Percentiles rank a stretch among this genome's conserved stretches.
Evolutionary conservation across 1,140 invertebrate species (phyloP).

Genomic region (Hyposmocoma kahamanoa): DNA sequence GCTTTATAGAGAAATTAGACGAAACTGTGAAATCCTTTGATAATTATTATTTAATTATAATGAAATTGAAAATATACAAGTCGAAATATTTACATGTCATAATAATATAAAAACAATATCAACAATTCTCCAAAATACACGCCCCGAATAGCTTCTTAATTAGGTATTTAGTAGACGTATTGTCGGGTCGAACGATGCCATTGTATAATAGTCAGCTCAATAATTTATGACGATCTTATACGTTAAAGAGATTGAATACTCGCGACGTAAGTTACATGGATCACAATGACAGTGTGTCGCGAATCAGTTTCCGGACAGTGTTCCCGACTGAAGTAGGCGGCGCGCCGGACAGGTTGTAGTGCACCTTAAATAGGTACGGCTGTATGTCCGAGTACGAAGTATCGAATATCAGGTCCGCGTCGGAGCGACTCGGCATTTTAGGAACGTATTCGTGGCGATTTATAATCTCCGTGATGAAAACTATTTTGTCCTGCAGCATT

Average conservation of each 20-base stretch:
- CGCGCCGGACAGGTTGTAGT: slow-evolving; percentile 83
- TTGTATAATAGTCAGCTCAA: too few relatives aligned
- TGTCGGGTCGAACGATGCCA: too few relatives aligned
- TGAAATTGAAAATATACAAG: not conserved
- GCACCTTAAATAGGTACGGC: slow-evolving; percentile 94
- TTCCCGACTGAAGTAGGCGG: slow-evolving; percentile 84
- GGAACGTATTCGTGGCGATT: slow-evolving; percentile 96
- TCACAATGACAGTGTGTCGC: slow-evolving; percentile 88
- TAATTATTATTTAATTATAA: not conserved
- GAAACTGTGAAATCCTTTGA: not conserved
- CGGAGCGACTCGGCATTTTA: slow-evolving; percentile 93
- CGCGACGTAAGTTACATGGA: slow-evolving; percentile 21
- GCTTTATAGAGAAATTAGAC: not conserved
- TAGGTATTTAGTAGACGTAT: too few relatives aligned
- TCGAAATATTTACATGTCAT: too few relatives aligned
- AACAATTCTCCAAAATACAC: too few relatives aligned
- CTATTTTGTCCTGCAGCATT: slow-evolving; percentile 91
- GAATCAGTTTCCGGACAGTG: slow-evolving; percentile 92
- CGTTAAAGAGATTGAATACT: too few relatives aligned
- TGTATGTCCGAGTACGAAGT: slow-evolving; percentile 93
- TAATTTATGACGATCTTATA: too few relatives aligned
- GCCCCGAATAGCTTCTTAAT: too few relatives aligned
- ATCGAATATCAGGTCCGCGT: slow-evolving; percentile 95
- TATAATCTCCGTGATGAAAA: slow-evolving; percentile 95
- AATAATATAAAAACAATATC: not conserved